Base-by-base conservation (phyloP, 2,797 vertebrate species). In the Amphiprion clarkii region DNA sequence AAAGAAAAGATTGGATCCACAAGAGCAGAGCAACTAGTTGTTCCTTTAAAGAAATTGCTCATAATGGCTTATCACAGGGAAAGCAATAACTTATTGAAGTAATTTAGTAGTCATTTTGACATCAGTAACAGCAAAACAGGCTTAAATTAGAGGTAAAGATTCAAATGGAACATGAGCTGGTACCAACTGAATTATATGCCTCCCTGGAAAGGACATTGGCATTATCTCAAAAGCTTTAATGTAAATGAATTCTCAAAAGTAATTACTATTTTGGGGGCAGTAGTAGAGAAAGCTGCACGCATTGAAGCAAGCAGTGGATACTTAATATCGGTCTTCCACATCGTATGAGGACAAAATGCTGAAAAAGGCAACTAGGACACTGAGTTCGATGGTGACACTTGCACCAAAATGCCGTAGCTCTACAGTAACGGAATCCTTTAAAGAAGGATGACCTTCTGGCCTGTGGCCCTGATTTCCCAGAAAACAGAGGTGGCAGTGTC, bases 321-420 rank as follows among this genome's bases (percentile, higher is more conserved):
- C 55, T 60, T 12, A 36, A 57, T 57, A 77, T 71, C 53, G 17
- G 14, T 73, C 66, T 59, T 56, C 17, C 67, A 70, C 52, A 62
- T 70, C 23, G 46, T 63, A 75, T 56, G 60, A 79, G 83, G 83
- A 88, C 81, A 48, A 79, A 74, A 89, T 61, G 89, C 74, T 81
- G 84, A 92, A 89, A 81, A 94, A 89, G 94, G 92, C 94, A 92
- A 91, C 92, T 62, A 88, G 91, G 91, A 92, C 87, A 89, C 74
- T 79, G 88, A 90, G 81, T 71, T 59, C 67, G 76, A 80, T 19
- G 75, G 74, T 76, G 77, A 84, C 78, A 46, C 78, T 33, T 83
- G 87, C 87, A 86, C 67, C 88, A 70, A 80, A 80, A 84, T 23
- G 71, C 83, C 75, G 86, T 53, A 67, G 80, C 78, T 84, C 74